Evolutionary conservation across 2,888 invertebrate species (phyloP), one percentile per base, ranked within the genome.

Genomic region (Trichogramma dendrolimi): DNA sequence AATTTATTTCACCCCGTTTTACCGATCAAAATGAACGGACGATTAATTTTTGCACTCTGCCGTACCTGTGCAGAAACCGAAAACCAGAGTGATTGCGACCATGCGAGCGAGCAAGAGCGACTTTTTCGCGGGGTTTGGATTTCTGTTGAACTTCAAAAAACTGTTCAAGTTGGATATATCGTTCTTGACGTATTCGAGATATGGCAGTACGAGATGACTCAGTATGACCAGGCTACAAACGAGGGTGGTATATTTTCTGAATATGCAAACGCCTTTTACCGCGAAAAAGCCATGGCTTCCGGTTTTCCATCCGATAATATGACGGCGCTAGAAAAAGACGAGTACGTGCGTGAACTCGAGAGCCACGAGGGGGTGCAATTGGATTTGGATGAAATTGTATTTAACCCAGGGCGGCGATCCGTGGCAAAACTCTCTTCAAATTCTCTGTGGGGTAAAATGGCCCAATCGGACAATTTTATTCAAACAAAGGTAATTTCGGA

Each of bases 11-110:
- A 72, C 41, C 75, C 74, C 4, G 72, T 76, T 0, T 62, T 75
- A 7, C 75, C 76, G 0, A 60, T 64, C 4, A 66, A 67, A 60
- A 68, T 71, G 49, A 68, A 72, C 55, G 66, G 67, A 0, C 71
- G 72, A 61, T 60, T 78, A n/a, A 69, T 74, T 64, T 79, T 78
- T 68, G 64, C 70, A 2, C 62, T 80, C 4, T 79, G 78, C 68
- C 64, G 69, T 7, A 68, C 67, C 0, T 77, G 77, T 65, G 72
- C 67, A 41, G 71, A 76, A 42, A 65, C 55, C 14, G 48, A 70
- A 48, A 62, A 66, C 48, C 66, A 70, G 47, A 48, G 61, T 2
- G 65, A 67, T 0, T 80, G 79, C 61, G 43, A n/a, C 3, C 76
- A 79, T 62, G 65, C 58, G n/a, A 64, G 71, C 8, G 64, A 66